Base-by-base conservation (phyloP, 2,797 vertebrate genomes). In the Takifugu ocellatus region DNA sequence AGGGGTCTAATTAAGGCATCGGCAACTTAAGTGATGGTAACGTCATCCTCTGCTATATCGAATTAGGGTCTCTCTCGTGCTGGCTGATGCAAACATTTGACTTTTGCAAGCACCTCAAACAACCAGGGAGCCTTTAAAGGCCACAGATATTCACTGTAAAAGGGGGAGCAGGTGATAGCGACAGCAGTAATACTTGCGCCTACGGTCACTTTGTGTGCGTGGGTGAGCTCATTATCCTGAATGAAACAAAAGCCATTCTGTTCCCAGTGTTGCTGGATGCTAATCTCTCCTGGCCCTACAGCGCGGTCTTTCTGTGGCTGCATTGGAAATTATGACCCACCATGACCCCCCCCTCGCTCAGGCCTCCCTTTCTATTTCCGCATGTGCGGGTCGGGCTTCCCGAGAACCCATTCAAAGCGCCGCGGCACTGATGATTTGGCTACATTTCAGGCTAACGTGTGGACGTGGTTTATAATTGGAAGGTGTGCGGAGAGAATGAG, bases 231-330 rank as follows among this genome's bases (percentile, higher is more conserved):
- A 90, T 92, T 90, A 90, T 74, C 78, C 77, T 10, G 69, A 67
- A 71, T 70, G 59, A 87, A 89, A 92, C 91, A 92, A 92, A 91
- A 89, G 88, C 77, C 82, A 84, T 88, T 90, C 80, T 93, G 91
- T 92, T 90, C 83, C 63, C 78, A 61, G 71, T 68, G 66, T 78
- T 60, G 82, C 81, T 59, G 86, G 86, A 91, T 76, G 45, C 78
- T 93, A 92, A 93, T 92, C 89, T 90, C 85, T 91, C 90, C 85
- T 91, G 91, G 88, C 90, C 91, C 80, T 71, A 75, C 68, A 79
- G 68, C 80, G 78, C 78, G 83, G 82, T 82, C 78, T 68, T 78
- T 74, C 59, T 79, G 51, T 43, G 52, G 67, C 59, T 66, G 69
- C 74, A 67, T 33, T 16, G 48, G 59, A 76, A 69, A 75, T 75